A percentile compares a stretch with the other conserved stretches of the same genome.
Evolutionary conservation across 2,888 invertebrate genomes (phyloP).

Genomic region (Eucriotettix oculatus): DNA sequence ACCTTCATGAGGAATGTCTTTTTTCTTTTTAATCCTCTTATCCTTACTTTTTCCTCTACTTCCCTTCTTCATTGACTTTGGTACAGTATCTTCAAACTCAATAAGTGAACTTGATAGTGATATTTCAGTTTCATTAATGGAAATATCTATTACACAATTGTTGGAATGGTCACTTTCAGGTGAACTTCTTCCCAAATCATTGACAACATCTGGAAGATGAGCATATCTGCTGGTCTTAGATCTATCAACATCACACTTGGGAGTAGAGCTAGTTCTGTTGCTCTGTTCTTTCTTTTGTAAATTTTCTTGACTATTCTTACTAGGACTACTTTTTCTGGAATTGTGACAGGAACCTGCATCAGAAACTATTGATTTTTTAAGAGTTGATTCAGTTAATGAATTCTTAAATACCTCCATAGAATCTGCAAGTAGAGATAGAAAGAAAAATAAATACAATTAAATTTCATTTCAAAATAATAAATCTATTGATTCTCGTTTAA

Average conservation of each 20-base stretch:
- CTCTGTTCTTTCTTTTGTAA: too few relatives aligned
- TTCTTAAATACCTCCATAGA: too few relatives aligned
- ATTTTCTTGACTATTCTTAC: too few relatives aligned
- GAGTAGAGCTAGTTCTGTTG: too few relatives aligned
- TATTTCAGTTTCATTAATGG: conserved; percentile 21
- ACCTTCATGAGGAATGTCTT: neutral
- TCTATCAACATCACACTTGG: conserved; percentile 29
- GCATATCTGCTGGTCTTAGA: conserved; percentile 41
- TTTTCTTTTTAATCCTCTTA: conserved; percentile 17
- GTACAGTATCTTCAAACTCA: conserved; percentile 29
- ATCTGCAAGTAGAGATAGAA: too few relatives aligned
- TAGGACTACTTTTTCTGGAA: too few relatives aligned
- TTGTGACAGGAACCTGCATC: too few relatives aligned
- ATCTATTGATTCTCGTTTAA: too few relatives aligned
- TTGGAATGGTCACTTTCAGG: conserved; percentile 9
- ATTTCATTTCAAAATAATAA: too few relatives aligned
- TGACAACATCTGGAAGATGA: conserved; percentile 28
- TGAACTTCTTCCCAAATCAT: conserved; percentile 7
- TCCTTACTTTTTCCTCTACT: conserved; percentile 19
- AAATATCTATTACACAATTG: neutral
- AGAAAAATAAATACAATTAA: too few relatives aligned
- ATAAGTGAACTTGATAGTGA: conserved; percentile 27
- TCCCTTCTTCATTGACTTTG: conserved; percentile 20
- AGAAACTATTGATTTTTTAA: too few relatives aligned
- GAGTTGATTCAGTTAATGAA: too few relatives aligned